Conservation (phyloP, 2,113 vertebrate species). For the Heterocephalus glaber region DNA sequence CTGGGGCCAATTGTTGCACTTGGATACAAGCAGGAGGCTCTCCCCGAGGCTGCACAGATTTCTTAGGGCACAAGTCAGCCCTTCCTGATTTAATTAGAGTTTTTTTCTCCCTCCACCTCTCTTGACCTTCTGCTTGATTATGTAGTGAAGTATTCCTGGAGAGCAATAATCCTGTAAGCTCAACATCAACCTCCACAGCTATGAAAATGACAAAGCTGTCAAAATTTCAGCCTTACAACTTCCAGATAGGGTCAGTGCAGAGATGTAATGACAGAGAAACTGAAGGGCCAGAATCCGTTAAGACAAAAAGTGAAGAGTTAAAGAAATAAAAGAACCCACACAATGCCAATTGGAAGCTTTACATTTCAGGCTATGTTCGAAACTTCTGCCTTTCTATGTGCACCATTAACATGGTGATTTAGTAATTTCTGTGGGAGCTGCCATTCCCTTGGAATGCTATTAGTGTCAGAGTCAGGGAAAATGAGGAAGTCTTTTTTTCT, state of each 20-base stretch:
- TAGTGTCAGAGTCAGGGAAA: conserved; percentile 54
- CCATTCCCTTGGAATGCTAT: conserved; percentile 57
- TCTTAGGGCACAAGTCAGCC: conserved; percentile 50
- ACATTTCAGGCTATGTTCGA: conserved; percentile 33
- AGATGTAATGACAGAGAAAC: not conserved
- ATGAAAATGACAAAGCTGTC: conserved; percentile 70
- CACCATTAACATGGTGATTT: conserved; percentile 65
- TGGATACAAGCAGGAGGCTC: not conserved
- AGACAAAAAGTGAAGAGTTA: not conserved
- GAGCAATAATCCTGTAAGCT: conserved; percentile 72
- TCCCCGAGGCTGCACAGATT: not conserved
- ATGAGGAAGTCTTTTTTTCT: conserved; percentile 26
- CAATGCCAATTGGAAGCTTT: not conserved
- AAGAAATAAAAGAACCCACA: conserved; percentile 39
- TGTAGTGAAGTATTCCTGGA: conserved; percentile 73
- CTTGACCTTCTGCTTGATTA: conserved; percentile 79
- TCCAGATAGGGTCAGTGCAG: conserved; percentile 21
- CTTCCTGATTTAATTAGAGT: conserved; percentile 75
- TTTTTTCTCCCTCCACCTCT: conserved; percentile 64
- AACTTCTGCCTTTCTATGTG: not conserved
- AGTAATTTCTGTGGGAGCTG: conserved; percentile 50
- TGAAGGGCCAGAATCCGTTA: not conserved
- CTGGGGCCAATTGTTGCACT: conserved; percentile 57
- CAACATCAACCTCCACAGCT: conserved; percentile 53
- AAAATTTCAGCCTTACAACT: conserved; percentile 62